phyloP scores from a whole-genome alignment of 2,888 invertebrate species.

The Hyppa rectilinea region DNA sequence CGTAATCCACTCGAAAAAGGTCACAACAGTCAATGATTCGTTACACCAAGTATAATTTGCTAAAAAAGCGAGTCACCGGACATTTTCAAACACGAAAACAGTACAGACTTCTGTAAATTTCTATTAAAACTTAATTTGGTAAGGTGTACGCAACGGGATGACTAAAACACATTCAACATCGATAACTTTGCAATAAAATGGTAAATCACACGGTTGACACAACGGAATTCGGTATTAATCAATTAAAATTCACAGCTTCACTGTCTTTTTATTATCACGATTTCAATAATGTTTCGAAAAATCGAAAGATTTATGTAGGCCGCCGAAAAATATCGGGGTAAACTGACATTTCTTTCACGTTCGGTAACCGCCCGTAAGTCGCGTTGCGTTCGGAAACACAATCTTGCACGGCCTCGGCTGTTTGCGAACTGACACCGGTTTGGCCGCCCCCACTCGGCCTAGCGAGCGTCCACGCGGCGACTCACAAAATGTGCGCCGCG shows the following conservation, averaged over 20 bases:
- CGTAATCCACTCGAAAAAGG: constrained; percentile 65
- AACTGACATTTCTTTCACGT: constrained; percentile 80
- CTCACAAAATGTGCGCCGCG: constrained; percentile 65
- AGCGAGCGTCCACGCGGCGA: constrained; percentile 57
- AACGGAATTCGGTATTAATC: constrained; percentile 37
- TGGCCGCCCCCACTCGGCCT: constrained; percentile 67
- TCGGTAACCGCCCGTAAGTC: constrained; percentile 69
- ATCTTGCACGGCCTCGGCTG: constrained; percentile 78
- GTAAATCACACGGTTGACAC: constrained; percentile 47
- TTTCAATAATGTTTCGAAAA: constrained; percentile 41
- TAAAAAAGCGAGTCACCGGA: constrained; percentile 59
- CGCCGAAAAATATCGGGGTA: constrained; percentile 68
- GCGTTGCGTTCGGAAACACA: constrained; percentile 80
- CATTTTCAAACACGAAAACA: constrained; percentile 66
- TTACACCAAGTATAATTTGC: constrained; percentile 51
- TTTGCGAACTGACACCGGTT: constrained; percentile 78
- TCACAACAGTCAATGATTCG: constrained; percentile 64
- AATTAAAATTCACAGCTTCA: constrained; percentile 54
- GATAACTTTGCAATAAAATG: constrained; percentile 52
- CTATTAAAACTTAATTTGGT: constrained; percentile 52
- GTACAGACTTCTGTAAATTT: constrained; percentile 55
- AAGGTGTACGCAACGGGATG: constrained; percentile 43
- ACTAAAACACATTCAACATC: constrained; percentile 47
- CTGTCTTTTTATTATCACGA: constrained; percentile 39
- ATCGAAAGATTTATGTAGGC: constrained; percentile 59